phyloP scores from a whole-genome alignment of 1,140 invertebrate species.

The Drosophila suzukii region DNA sequence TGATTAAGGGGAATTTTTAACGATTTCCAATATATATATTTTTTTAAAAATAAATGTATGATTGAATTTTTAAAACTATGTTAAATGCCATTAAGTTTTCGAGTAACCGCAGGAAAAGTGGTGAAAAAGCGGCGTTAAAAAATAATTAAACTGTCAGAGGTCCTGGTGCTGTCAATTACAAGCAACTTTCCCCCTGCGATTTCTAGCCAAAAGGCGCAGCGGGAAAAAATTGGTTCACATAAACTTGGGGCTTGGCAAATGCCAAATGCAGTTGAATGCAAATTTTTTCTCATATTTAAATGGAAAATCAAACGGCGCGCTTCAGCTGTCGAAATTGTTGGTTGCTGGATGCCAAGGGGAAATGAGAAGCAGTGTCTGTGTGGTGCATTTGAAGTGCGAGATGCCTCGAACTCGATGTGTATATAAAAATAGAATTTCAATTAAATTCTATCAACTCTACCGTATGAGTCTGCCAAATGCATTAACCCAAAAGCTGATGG shows the following conservation, averaged over 20 bases:
- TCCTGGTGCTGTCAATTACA: constrained; percentile 61
- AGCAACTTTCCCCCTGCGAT: constrained; percentile 9
- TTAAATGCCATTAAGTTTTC: constrained; percentile 25
- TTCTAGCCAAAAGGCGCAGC: constrained; percentile 24
- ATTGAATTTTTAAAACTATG: not conserved
- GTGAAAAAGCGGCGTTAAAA: constrained; percentile 38
- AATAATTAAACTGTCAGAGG: constrained; percentile 79
- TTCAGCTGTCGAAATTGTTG: constrained; percentile 40
- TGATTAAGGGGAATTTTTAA: no score
- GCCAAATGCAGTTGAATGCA: constrained; percentile 64
- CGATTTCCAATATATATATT: no score
- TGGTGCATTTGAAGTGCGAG: constrained; percentile 45
- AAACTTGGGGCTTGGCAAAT: constrained; percentile 16
- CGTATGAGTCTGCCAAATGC: constrained; percentile 36
- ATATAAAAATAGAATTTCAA: constrained; percentile 47
- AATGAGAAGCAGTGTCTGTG: not conserved
- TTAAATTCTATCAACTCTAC: constrained; percentile 50
- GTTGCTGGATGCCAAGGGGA: not conserved
- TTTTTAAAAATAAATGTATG: not conserved
- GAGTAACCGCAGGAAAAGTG: constrained; percentile 35
- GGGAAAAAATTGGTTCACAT: constrained; percentile 9
- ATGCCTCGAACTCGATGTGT: constrained; percentile 27
- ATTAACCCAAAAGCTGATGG: constrained; percentile 23
- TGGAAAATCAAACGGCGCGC: constrained; percentile 64
- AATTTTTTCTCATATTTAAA: constrained; percentile 62